A percentile compares a stretch with the other conserved stretches of the same genome.
phyloP scores from a whole-genome alignment of 2,113 vertebrate species.

The Zapornia atra region DNA sequence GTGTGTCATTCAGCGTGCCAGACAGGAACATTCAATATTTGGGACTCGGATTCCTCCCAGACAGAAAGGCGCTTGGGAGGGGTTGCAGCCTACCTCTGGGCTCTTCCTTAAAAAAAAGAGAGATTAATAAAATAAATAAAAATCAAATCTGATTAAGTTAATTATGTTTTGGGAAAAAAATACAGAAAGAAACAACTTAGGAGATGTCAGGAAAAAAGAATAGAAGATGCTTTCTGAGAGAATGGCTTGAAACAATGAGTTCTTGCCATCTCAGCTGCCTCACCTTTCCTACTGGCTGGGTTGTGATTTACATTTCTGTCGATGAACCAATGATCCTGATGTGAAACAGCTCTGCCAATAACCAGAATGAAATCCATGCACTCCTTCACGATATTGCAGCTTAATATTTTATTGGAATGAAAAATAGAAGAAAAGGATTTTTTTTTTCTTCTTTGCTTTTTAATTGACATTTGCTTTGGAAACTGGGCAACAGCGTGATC shows the following conservation, averaged over 20 bases:
- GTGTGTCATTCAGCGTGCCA: neutral
- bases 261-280: conserved; percentile 13
- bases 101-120: neutral
- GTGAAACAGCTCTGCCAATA: conserved; percentile 24
- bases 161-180: neutral
- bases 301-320: conserved; percentile 29
- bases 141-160: neutral
- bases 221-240: conserved; percentile 32
- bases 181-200: neutral
- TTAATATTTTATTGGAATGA: neutral
- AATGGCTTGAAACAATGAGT: conserved; percentile 31
- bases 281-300: neutral
- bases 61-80: conserved; percentile 43
- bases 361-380: neutral
- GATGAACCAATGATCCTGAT: neutral
- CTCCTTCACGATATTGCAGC: neutral
- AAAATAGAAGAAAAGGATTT: neutral
- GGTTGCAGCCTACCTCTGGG: neutral
- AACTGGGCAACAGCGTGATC: neutral
- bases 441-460: neutral
- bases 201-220: neutral
- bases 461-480: neutral
- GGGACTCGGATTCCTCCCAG: neutral
- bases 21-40: conserved; percentile 50
- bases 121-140: neutral